Evolutionary conservation across 2,888 invertebrate species (phyloP), one percentile per base, ranked within the genome.

Genomic region (Acronicta aceris): DNA sequence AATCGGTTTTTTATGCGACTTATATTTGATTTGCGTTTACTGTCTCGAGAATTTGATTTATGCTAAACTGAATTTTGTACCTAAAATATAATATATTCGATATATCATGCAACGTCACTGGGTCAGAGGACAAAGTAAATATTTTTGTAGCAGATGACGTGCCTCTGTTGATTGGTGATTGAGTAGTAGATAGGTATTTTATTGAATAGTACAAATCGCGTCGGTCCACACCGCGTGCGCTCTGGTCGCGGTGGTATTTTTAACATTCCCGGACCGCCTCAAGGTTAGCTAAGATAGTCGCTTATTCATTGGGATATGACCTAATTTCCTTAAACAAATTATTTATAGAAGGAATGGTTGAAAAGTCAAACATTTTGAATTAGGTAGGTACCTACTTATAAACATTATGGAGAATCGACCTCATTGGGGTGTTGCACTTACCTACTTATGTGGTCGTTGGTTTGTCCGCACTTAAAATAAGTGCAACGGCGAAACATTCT

Each of bases 251-350:
- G 85, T 81, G 92, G 93, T 94, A 94, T 94, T 94, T 94, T 93
- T 94, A 94, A 94, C 94, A 94, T 94, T 93, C 94, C 91, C 94
- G 89, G 93, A 91, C 89, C 92, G 91, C 87, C 89, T 90, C 94
- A 94, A 94, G 94, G 94, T 93, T 93, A 91, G 84, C 89, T 85
- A 87, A 92, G 92, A 93, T 90, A 89, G 88, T 84, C 87, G 89
- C 87, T 91, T 93, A 93, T 93, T 91, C 93, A 91, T 92, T 86
- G 84, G 88, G 88, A 90, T 92, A 93, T 94, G 94, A 94, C 94
- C 94, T 90, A 93, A 93, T 93, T 94, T 89, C 86, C 84, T 74
- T 87, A 85, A 84, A 84, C 81, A 83, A 73, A 78, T 78, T 89
- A 90, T 88, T 82, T 83, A 85, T 85, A 88, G 84, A 82, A 65